A percentile compares a stretch with the other conserved stretches of the same genome.
Evolutionary conservation across 2,797 vertebrate genomes (phyloP).

Genomic region (Neoniphon sammara): DNA sequence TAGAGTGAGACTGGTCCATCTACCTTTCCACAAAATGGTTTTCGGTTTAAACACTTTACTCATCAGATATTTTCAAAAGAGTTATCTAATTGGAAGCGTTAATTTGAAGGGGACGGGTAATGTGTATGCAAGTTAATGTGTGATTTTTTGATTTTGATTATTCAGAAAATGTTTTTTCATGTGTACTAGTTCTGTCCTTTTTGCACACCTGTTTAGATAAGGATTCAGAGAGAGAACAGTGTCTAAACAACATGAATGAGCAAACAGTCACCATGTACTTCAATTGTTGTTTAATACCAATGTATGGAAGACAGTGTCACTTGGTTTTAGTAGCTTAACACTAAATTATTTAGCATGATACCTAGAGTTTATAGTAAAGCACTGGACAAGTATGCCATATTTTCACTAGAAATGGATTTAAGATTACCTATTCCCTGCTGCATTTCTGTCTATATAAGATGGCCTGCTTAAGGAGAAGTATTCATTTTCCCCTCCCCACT

Average conservation of each 20-base stretch:
- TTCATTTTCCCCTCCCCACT: conserved; percentile 1
- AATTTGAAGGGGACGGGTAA: conserved; percentile 81
- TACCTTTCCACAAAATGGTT: conserved; percentile 24
- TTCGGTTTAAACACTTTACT: not conserved
- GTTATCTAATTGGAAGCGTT: conserved; percentile 80
- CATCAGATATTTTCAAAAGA: not conserved
- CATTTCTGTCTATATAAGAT: not conserved
- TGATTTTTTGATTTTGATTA: conserved; percentile 74
- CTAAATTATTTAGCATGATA: not conserved
- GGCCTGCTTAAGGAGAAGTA: conserved; percentile 3
- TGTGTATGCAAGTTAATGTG: conserved; percentile 81
- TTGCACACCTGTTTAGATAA: conserved; percentile 75
- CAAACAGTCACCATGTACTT: conserved; percentile 60
- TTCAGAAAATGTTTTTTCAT: conserved; percentile 76
- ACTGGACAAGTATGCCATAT: not conserved
- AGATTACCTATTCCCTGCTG: not conserved
- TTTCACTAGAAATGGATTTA: not conserved
- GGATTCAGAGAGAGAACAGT: conserved; percentile 57
- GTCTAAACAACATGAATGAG: conserved; percentile 73
- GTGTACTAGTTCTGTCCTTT: conserved; percentile 74
- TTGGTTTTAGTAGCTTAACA: conserved; percentile 7
- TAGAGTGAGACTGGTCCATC: conserved; percentile 72
- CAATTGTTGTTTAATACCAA: conserved; percentile 7
- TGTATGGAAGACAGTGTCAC: conserved; percentile 59
- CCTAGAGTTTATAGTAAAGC: not conserved